Conservation (phyloP, 1,140 invertebrate species). For the Drosophila lacteicornis region DNA sequence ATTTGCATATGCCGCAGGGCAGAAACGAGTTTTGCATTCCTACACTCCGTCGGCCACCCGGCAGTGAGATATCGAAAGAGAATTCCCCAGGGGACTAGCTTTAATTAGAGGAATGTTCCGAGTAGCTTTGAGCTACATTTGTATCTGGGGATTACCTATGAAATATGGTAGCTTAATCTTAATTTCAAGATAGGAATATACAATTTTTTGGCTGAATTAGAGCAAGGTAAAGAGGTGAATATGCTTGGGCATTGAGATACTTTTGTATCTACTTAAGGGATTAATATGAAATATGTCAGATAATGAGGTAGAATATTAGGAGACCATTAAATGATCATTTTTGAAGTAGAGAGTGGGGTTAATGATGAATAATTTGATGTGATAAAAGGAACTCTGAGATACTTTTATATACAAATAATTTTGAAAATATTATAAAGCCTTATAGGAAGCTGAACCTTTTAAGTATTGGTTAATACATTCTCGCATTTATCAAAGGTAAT, state of each 20-base stretch:
- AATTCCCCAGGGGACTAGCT: constrained; percentile 22
- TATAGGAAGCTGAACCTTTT: too few relatives aligned
- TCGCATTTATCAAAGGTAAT: too few relatives aligned
- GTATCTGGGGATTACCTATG: constrained; percentile 25
- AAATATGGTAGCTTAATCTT: constrained; percentile 11
- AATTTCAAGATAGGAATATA: constrained; percentile 23
- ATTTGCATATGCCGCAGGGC: constrained; percentile 56
- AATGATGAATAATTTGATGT: background rate
- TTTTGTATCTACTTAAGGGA: constrained; percentile 1
- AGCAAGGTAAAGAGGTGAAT: background rate
- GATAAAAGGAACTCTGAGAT: too few relatives aligned
- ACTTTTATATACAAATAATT: too few relatives aligned
- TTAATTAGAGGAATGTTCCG: constrained; percentile 29
- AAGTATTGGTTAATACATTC: too few relatives aligned
- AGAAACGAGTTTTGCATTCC: constrained; percentile 42
- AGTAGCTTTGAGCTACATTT: constrained; percentile 24
- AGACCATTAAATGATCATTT: background rate
- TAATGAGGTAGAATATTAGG: background rate
- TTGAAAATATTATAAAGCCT: too few relatives aligned
- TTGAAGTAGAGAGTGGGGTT: background rate
- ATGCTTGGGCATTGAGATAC: too few relatives aligned
- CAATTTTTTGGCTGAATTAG: constrained; percentile 12
- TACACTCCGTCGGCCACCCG: constrained; percentile 16
- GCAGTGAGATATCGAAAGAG: constrained; percentile 12
- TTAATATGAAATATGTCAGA: background rate